phyloP scores from a whole-genome alignment of 2,888 invertebrate species.

The Malthinus seriepunctatus region DNA sequence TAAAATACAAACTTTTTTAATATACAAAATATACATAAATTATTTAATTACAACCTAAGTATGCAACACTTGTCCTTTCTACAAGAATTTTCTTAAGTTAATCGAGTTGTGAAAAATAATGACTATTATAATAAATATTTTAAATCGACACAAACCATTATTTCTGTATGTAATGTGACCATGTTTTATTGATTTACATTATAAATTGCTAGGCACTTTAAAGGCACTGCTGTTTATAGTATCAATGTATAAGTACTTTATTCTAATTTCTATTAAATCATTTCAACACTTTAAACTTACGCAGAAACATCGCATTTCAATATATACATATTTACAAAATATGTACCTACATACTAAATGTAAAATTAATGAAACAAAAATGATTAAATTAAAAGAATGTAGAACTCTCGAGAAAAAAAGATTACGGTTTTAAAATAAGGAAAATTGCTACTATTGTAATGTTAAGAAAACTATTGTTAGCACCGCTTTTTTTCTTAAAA shows the following conservation, averaged over 20 bases:
- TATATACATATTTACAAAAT: conserved; percentile 50
- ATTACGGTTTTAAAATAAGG: not conserved
- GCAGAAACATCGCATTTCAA: conserved; percentile 41
- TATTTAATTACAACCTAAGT: conserved; percentile 34
- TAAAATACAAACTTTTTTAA: conserved; percentile 40
- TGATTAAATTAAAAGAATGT: conserved; percentile 12
- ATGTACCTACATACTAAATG: conserved; percentile 31
- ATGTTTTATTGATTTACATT: conserved; percentile 2
- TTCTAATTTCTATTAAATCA: conserved; percentile 26
- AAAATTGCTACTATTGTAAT: not conserved
- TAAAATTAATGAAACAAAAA: conserved; percentile 8
- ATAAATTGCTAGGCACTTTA: conserved; percentile 41
- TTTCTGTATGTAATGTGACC: conserved; percentile 10
- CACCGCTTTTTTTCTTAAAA: not conserved
- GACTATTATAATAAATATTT: conserved; percentile 23
- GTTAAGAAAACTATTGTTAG: not conserved
- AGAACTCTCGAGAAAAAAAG: not conserved
- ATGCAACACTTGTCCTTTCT: conserved; percentile 37
- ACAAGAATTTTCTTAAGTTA: conserved; percentile 25
- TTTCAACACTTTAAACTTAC: conserved; percentile 26
- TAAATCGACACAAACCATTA: conserved; percentile 2
- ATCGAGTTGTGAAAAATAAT: conserved; percentile 19
- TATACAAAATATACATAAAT: conserved; percentile 51
- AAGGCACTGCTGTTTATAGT: conserved; percentile 49
- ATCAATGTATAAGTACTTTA: conserved; percentile 45